Evolutionary conservation across 2,113 vertebrate genomes (phyloP).

Genomic region (Leptobrachium leishanense): DNA sequence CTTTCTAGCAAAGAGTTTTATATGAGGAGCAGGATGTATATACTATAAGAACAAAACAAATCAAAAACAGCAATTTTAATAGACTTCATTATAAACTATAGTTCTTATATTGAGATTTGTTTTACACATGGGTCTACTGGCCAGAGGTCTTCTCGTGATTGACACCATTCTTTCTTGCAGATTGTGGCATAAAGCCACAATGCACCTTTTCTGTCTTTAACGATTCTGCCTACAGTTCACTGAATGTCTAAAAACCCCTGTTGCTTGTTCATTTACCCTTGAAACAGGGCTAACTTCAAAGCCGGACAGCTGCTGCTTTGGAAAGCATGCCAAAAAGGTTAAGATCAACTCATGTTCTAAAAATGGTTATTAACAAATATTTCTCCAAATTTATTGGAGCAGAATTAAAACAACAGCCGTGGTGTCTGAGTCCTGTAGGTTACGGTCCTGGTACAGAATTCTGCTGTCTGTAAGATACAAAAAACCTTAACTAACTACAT

Average conservation of each 20-base stretch:
- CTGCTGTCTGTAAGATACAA: too few species aligned
- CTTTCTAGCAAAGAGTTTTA: too few species aligned
- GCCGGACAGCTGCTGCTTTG: constrained; percentile 12
- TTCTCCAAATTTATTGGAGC: neutral
- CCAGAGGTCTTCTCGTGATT: too few species aligned
- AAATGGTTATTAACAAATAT: constrained; percentile 8
- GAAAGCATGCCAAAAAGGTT: constrained; percentile 14
- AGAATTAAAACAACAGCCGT: too few species aligned
- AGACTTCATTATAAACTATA: neutral
- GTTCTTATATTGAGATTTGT: too few species aligned
- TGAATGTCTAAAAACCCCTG: constrained; percentile 20
- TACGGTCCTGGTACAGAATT: too few species aligned
- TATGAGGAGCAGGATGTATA: too few species aligned
- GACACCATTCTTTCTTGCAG: neutral
- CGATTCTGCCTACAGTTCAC: constrained; percentile 21
- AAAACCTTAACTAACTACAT: too few species aligned
- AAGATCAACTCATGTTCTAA: constrained; percentile 12
- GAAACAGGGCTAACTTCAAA: constrained; percentile 27
- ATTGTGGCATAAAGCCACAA: too few species aligned
- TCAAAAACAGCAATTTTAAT: neutral
- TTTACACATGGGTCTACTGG: too few species aligned
- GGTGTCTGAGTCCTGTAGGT: too few species aligned
- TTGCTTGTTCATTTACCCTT: constrained; percentile 21
- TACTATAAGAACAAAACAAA: neutral
- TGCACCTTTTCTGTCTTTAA: constrained; percentile 9